These are phyloP conservation scores for Acanthiza pusilla DNA, from an alignment of 2,797 vertebrate species.

Conservation along the genomic window DNA sequence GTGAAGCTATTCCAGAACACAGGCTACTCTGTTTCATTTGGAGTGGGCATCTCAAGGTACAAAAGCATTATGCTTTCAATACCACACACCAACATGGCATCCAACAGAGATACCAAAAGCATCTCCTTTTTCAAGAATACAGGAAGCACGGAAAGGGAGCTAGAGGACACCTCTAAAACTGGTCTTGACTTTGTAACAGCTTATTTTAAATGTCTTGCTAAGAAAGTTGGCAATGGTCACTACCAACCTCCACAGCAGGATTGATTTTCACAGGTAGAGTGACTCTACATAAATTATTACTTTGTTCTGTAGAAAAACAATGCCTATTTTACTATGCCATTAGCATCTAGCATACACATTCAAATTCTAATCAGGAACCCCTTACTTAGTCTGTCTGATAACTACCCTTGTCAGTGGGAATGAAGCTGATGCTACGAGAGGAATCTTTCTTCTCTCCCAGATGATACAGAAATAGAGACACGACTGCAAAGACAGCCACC, in stretches of 20 bases:
- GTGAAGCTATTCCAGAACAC: not conserved
- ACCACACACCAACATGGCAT: rapidly evolving
- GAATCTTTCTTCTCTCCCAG: not conserved
- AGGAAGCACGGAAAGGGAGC: not conserved
- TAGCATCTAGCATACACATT: not conserved
- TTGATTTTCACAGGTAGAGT: not conserved
- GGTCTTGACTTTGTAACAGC: not conserved
- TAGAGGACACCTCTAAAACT: not conserved
- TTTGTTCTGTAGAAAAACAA: not conserved
- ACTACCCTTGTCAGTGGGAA: not conserved
- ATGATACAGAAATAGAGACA: rapidly evolving
- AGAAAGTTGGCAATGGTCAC: not conserved
- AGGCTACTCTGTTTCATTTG: not conserved
- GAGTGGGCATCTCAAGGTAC: not conserved
- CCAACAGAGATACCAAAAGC: not conserved
- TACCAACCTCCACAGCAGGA: not conserved
- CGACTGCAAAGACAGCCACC: not conserved
- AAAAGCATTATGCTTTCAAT: not conserved
- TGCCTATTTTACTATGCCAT: not conserved
- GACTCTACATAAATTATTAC: not conserved
- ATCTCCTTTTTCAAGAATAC: not conserved
- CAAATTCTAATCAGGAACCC: not conserved
- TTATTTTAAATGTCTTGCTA: not conserved
- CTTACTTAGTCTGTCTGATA: not conserved
- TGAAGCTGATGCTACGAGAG: rapidly evolving